These are phyloP conservation scores for Suillia variegata DNA, from an alignment of 2,888 invertebrate species.

Conservation along the genomic window DNA sequence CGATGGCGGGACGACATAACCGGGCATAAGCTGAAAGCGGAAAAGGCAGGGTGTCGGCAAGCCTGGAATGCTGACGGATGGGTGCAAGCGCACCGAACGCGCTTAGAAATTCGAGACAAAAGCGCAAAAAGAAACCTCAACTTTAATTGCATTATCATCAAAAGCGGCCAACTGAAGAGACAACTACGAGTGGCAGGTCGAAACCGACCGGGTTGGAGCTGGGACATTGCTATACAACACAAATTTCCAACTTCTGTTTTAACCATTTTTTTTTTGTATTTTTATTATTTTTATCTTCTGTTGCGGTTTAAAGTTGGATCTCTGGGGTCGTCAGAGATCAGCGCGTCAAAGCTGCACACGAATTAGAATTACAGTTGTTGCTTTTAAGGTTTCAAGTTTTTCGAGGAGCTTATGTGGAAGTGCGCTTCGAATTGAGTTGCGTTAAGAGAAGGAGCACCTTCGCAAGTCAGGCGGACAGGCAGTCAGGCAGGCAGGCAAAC, in stretches of 20 bases:
- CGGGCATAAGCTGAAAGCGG: too few relatives aligned
- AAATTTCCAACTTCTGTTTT: too few relatives aligned
- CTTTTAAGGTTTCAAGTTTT: background rate
- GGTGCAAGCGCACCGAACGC: background rate
- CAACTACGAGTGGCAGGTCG: too few relatives aligned
- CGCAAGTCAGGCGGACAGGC: too few relatives aligned
- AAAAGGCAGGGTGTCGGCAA: too few relatives aligned
- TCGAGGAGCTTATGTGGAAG: background rate
- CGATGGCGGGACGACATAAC: too few relatives aligned
- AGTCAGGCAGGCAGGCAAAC: too few relatives aligned
- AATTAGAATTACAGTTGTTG: conserved; percentile 19
- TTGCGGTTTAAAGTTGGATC: background rate
- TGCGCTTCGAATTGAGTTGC: background rate
- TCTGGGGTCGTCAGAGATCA: too few relatives aligned
- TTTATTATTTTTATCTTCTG: background rate
- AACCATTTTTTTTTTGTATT: background rate
- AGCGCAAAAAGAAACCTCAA: background rate
- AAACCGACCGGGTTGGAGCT: too few relatives aligned
- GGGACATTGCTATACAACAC: too few relatives aligned
- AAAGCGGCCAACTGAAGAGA: too few relatives aligned
- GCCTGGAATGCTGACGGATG: background rate
- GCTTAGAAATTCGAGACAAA: background rate
- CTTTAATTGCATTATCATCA: background rate
- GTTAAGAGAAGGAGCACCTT: background rate
- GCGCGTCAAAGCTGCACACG: conserved; percentile 14